Evolutionary conservation across 2,888 invertebrate species (phyloP), one percentile per base, ranked within the genome.

Genomic region (Fissipunctia ypsillon): DNA sequence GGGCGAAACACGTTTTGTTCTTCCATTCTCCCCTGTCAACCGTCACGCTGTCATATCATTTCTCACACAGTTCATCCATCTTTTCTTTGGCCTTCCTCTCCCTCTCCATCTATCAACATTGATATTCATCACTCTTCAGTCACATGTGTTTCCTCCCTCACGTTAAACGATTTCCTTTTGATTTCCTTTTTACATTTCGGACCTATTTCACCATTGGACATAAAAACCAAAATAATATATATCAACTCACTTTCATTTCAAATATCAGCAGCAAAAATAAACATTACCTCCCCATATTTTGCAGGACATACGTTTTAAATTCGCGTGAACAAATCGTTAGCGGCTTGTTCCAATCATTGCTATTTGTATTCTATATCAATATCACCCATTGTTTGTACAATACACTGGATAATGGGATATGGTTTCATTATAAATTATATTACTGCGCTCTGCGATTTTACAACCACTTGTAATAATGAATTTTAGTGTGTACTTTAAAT

Each of bases 361-460:
- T 67, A 67, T 67, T 81, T 67, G 67, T 61, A 41, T 76, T 52
- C 45, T 65, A 54, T 73, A 76, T 50, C 65, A 80, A 74, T 65
- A 81, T 31, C n/a, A 35, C 10, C 35, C 48, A 50, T 12, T 56
- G 25, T 76, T 78, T 81, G 31, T 31, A 61, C 50, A 45, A 67
- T 38, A 60, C 35, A 67, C 68, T 45, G 50, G n/a, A 31, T 76
- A 63, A 52, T 67, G 61, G 31, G 14, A 61, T 50, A 45, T 41
- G 45, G 56, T 76, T 78, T 61, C 48, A 67, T 61, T 67, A 65
- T 74, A 67, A 76, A 78, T 78, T 38, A 67, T 57, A 67, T 78
- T 52, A 76, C 31, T 61, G 43, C 48, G 19, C n/a, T 41, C 25
- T 25, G n/a, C 61, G 25, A 73, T 80, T 56, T 65, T 56, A 67